A percentile compares a stretch with the other conserved stretches of the same genome.
These are phyloP conservation scores for Cyclargus thomasi DNA, from an alignment of 1,140 invertebrate species.

Conservation along the genomic window DNA sequence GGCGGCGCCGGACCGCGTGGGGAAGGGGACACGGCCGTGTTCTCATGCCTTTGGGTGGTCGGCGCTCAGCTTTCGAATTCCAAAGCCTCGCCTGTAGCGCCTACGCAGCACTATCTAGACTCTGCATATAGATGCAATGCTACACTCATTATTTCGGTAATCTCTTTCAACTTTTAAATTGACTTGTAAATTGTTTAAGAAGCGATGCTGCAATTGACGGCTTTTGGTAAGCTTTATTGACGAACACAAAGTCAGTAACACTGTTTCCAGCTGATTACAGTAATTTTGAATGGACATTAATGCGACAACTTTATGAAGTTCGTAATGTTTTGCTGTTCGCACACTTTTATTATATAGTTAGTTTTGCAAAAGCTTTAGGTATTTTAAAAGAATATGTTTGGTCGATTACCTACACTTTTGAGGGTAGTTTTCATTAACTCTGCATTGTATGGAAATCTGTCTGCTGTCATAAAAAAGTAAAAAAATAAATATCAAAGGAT, in stretches of 20 bases:
- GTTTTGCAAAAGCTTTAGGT: too few relatives aligned
- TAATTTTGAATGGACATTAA: neutral
- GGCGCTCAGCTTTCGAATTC: conserved; percentile 72
- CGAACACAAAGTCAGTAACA: neutral
- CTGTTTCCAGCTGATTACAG: neutral
- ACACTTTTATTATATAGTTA: too few relatives aligned
- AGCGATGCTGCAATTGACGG: neutral
- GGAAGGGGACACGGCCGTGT: conserved; percentile 59
- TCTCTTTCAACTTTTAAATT: conserved; percentile 4
- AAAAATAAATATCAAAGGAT: conserved; percentile 55
- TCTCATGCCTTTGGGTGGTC: conserved; percentile 73
- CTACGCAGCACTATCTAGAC: conserved; percentile 58
- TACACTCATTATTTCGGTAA: conserved; percentile 12
- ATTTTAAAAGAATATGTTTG: too few relatives aligned
- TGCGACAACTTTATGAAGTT: too few relatives aligned
- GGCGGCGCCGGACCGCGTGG: conserved; percentile 59
- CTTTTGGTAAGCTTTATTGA: neutral
- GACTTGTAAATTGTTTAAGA: neutral
- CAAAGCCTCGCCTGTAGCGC: conserved; percentile 66
- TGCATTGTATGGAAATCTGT: neutral
- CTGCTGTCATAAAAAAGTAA: conserved; percentile 55
- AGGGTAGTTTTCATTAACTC: conserved; percentile 27
- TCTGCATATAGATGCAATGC: neutral
- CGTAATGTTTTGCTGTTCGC: too few relatives aligned
- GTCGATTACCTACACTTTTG: neutral